Evolutionary conservation across 2,113 vertebrate genomes (phyloP).

Genomic region (Felis catus): F.catus_Fca126_mat1.0 CM031420.1:1199501-1200000

Average conservation of each 20-base stretch:
- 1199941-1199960: not conserved
- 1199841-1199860: not conserved
- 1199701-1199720: not conserved
- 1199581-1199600: too few species aligned
- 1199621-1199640: too few species aligned
- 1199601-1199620: too few species aligned
- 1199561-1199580: not conserved
- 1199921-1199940: not conserved
- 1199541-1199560: too few species aligned
- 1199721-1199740: not conserved
- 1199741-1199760: not conserved
- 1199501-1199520: too few species aligned
- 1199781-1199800: not conserved
- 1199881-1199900: not conserved
- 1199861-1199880: not conserved
- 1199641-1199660: not conserved
- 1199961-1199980: not conserved
- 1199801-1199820: accelerated
- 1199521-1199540: too few species aligned
- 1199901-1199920: not conserved
- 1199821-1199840: not conserved
- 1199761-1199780: not conserved
- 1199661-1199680: not conserved
- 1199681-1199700: too few species aligned
- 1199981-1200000: not conserved